Percentiles rank a stretch among this genome's conserved stretches.
These are phyloP conservation scores for Brachionus rubens DNA, from an alignment of 1,140 invertebrate genomes.

Conservation along the genomic window DNA sequence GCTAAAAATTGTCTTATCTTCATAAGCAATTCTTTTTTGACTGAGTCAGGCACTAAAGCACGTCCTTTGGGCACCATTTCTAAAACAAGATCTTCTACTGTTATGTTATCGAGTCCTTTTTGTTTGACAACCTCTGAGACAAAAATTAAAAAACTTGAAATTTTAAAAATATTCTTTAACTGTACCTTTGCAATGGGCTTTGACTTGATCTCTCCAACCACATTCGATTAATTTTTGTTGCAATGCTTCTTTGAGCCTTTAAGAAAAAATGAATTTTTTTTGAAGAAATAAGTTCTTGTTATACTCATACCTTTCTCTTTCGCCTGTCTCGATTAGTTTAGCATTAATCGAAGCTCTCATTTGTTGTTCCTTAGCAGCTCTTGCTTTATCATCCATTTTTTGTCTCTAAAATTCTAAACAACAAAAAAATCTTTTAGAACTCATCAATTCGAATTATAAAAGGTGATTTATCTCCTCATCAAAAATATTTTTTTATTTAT, in stretches of 20 bases:
- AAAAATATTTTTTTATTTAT: no score
- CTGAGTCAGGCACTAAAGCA: slow-evolving; percentile 76
- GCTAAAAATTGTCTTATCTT: slow-evolving; percentile 71
- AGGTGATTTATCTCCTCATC: no score
- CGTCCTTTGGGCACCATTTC: slow-evolving; percentile 78
- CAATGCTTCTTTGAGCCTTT: slow-evolving; percentile 67
- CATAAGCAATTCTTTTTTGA: slow-evolving; percentile 81
- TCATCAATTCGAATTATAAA: no score
- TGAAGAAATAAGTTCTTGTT: not conserved
- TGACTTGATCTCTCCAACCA: slow-evolving; percentile 83
- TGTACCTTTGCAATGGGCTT: slow-evolving; percentile 71
- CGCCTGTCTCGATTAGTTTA: slow-evolving; percentile 46
- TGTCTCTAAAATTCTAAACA: slow-evolving; percentile 1
- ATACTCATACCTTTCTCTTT: slow-evolving; percentile 34
- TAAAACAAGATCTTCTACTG: slow-evolving; percentile 74
- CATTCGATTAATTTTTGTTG: slow-evolving; percentile 77
- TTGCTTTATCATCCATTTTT: slow-evolving; percentile 34
- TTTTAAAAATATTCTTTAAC: not conserved
- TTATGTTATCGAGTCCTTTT: slow-evolving; percentile 71
- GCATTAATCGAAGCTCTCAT: slow-evolving; percentile 46
- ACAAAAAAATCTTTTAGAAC: not conserved
- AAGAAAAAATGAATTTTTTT: not conserved
- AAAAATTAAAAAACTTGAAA: slow-evolving; percentile 8
- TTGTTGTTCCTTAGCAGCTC: slow-evolving; percentile 43
- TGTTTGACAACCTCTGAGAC: slow-evolving; percentile 69